Conservation (phyloP, 2,888 invertebrate species). For the Drosophila mettleri region DNA sequence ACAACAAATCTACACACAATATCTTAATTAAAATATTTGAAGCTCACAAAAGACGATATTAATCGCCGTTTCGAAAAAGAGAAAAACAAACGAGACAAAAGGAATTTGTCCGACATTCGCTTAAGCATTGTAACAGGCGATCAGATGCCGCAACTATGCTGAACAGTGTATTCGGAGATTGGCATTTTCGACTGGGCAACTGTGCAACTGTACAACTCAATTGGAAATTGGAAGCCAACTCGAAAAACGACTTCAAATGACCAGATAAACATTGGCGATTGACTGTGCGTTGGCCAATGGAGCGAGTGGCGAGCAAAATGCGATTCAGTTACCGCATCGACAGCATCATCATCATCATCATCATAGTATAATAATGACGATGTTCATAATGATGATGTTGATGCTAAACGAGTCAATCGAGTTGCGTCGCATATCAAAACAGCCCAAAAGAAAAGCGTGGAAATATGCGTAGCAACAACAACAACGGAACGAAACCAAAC, state of each 20-base stretch:
- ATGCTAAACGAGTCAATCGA: slow-evolving; percentile 70
- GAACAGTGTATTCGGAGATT: slow-evolving; percentile 38
- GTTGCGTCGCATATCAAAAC: slow-evolving; percentile 50
- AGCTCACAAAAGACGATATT: not conserved
- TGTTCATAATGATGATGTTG: slow-evolving; percentile 24
- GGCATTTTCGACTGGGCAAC: slow-evolving; percentile 27
- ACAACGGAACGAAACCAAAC: slow-evolving; percentile 12
- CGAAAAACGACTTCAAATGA: slow-evolving; percentile 67
- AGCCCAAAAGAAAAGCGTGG: slow-evolving; percentile 35
- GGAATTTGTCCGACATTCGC: slow-evolving; percentile 26
- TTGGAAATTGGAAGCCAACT: slow-evolving; percentile 62
- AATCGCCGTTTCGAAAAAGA: slow-evolving; percentile 9
- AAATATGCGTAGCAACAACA: slow-evolving; percentile 47
- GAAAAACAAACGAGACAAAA: slow-evolving; percentile 19
- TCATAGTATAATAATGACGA: slow-evolving; percentile 20
- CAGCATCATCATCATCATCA: slow-evolving; percentile 46
- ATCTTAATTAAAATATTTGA: not conserved
- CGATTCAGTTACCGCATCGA: slow-evolving; percentile 68
- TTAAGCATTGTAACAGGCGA: slow-evolving; percentile 7
- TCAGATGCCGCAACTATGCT: slow-evolving; percentile 19
- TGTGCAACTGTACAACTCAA: slow-evolving; percentile 50
- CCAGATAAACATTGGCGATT: slow-evolving; percentile 69
- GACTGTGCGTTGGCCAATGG: slow-evolving; percentile 46
- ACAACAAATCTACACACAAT: not conserved
- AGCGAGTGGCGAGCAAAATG: slow-evolving; percentile 32